Evolutionary conservation across 2,797 vertebrate genomes (phyloP), one percentile per base, ranked within the genome.

Genomic region (Bovichtus variegatus): DNA sequence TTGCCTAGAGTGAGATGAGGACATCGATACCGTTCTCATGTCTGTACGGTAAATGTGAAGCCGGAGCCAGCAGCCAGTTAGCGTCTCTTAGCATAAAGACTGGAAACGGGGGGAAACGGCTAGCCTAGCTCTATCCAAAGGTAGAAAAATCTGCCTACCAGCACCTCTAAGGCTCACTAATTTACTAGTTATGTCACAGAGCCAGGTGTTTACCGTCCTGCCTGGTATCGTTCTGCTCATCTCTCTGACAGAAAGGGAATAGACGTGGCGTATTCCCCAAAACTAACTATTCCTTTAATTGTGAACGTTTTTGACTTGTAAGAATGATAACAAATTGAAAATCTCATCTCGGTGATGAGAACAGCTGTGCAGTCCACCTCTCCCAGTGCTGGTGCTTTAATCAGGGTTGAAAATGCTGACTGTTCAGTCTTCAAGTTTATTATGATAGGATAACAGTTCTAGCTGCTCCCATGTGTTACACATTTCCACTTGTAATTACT

Each of bases 381-480:
- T 76, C 36, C 41, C 21, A 36, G 6, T 31, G 51, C 67, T 53
- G 21, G 46, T 50, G 63, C 34, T 77, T 83, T 78, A 65, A 77
- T 78, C 59, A 81, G 53, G 53, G 62, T 55, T 53, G 66, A 64
- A 78, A 76, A 80, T 63, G 51, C 19, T 69, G 66, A 87, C 55
- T 31, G 65, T 38, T 75, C 70, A 57, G 51, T 61, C 58, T 47
- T 44, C 27, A 71, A 63, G 47, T 83, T 73, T 82, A 82, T 80
- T 80, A 71, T 72, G 54, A 70, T 58, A 69, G 59, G 40, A 59
- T 80, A 84, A 73, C 53, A 62, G 70, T 68, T 87, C 50, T 82
- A 90, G 80, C 68, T 67, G 43, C 69, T 78, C 50, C 44, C 71
- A 80, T 74, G 58, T 88, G 82, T 76, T 78, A 36, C 65, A 78